Base-by-base conservation (phyloP, 2,113 vertebrate genomes). In the Bostrychus sinensis region DNA sequence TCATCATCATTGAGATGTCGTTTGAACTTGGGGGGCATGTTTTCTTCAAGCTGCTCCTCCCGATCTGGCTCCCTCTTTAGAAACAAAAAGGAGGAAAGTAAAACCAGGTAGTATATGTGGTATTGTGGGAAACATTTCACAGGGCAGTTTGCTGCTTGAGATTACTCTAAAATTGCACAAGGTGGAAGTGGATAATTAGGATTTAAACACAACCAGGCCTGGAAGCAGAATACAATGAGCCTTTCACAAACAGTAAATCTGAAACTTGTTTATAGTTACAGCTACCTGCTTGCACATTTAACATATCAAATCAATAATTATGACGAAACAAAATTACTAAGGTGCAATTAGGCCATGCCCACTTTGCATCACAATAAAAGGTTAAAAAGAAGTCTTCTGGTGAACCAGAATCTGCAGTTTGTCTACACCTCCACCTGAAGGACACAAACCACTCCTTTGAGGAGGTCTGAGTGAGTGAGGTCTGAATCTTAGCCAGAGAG, bases 11-110 rank as follows among this genome's bases (percentile, higher is more conserved):
- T 95, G 59, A 99, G 91, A 86, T 99, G 97, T 78, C 97, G 91
- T 85, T 99, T 99, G 85, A 99, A 99, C 85, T 99, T 99, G 60
- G 97, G 96, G 75, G 97, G 97, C 97, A 99, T 99, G 67, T 69
- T 89, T 87, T 89, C 82, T 63, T 91, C 90, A 53, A 78, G 78
- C 81, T 89, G 91, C 85, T 93, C 90, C 91, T 91, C 91, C 88
- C 36, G 86, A 70, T 93, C 91, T 80, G 91, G 91, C 86, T 93
- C 92, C 88, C 89, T 91, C 92, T 93, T 79, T 41, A 71, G 71
- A 66, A 54, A 23, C 63, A 61, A 68, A 56, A 23, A 62, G 50
- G 22, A 77, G 10, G 19, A 64, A 42, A 62, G 36, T 46, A 7
- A 19, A 4, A 41, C 53, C 20, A 43, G 50, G 69, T 13, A 57